Conservation (phyloP, 2,113 vertebrate species). For the Chloebia gouldiae region DNA sequence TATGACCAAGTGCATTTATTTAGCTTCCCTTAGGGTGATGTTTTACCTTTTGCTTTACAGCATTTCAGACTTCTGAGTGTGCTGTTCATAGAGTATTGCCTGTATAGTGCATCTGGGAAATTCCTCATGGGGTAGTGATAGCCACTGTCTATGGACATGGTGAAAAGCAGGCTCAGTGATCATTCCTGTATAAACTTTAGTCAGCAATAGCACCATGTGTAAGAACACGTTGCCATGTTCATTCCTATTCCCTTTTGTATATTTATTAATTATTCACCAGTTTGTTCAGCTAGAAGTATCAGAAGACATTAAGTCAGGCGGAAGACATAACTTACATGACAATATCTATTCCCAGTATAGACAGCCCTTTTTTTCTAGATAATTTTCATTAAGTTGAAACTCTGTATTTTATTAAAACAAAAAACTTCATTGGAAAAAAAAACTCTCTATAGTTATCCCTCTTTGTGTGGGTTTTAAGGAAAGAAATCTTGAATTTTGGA, state of each 20-base stretch:
- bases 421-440: not conserved
- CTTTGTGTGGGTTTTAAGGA: not conserved
- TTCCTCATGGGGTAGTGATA: not conserved
- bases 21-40: not conserved
- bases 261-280: not conserved
- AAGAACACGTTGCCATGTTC: not conserved
- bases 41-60: not conserved
- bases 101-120: not conserved
- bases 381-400: not conserved
- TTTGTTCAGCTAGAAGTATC: not conserved
- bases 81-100: not conserved
- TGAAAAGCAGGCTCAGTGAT: not conserved
- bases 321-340: not conserved
- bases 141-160: not conserved
- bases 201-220: rapidly evolving
- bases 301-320: not conserved
- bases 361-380: not conserved
- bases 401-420: not conserved
- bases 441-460: not conserved
- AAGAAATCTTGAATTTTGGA: not conserved
- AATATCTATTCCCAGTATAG: not conserved
- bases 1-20: not conserved
- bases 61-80: not conserved
- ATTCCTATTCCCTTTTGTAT: not conserved
- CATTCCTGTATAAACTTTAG: not conserved